Conservation (phyloP, 2,888 invertebrate genomes). For the Chaetoderma sp. region DNA sequence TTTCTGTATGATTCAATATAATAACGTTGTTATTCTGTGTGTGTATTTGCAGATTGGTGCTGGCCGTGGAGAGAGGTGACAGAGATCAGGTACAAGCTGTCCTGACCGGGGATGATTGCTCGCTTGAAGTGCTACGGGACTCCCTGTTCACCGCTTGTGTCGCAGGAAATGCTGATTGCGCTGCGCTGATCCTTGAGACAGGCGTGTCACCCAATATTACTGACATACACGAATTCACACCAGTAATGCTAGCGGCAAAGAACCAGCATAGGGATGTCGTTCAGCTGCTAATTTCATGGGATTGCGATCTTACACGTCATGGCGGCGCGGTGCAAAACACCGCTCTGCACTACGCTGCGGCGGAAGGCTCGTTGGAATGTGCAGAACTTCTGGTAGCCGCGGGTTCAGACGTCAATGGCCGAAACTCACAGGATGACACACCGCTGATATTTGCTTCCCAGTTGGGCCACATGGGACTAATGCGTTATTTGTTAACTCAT, state of each 20-base stretch:
- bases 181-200: conserved; percentile 45
- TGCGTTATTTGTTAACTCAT: conserved; percentile 51
- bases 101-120: too few species aligned
- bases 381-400: conserved; percentile 50
- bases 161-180: conserved; percentile 44
- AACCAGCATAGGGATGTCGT: conserved; percentile 48
- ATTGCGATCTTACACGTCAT: conserved; percentile 44
- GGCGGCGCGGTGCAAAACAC: conserved; percentile 50
- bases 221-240: conserved; percentile 39
- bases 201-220: conserved; percentile 46
- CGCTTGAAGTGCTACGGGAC: conserved; percentile 37
- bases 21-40: too few species aligned
- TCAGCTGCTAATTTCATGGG: conserved; percentile 52
- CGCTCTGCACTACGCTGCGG: conserved; percentile 57
- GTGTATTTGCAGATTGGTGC: too few species aligned
- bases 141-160: conserved; percentile 42
- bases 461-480: conserved; percentile 54
- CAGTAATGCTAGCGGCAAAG: conserved; percentile 46
- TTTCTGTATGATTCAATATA: too few species aligned
- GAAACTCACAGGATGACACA: conserved; percentile 56
- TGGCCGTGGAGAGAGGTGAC: too few species aligned
- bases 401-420: conserved; percentile 50
- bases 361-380: conserved; percentile 50
- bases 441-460: conserved; percentile 59
- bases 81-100: too few species aligned